These are phyloP conservation scores for Myiopsitta monachus DNA, from an alignment of 2,113 vertebrate species.

Conservation along the genomic window DNA sequence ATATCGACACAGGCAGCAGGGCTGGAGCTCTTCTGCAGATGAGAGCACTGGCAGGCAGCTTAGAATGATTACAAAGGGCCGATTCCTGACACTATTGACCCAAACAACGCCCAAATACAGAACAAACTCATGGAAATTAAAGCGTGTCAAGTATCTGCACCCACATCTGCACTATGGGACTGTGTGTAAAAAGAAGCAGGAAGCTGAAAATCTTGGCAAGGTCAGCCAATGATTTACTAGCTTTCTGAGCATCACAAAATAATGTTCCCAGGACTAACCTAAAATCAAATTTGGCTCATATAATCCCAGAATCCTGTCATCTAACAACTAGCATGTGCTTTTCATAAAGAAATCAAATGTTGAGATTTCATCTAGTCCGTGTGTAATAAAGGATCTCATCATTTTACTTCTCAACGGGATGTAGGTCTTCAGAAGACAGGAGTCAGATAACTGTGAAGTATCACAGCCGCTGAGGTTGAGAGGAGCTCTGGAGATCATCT, in stretches of 20 bases:
- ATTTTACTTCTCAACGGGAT: fast-evolving
- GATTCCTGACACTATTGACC: not conserved
- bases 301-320: not conserved
- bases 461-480: not conserved
- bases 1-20: not conserved
- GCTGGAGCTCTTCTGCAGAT: not conserved
- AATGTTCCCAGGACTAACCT: not conserved
- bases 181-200: not conserved
- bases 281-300: not conserved
- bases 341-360: not conserved
- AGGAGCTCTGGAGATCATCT: not conserved
- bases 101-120: not conserved
- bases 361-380: not conserved
- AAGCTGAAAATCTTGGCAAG: not conserved
- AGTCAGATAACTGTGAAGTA: not conserved
- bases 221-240: not conserved
- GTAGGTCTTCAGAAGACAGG: not conserved
- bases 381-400: not conserved
- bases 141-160: not conserved
- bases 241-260: not conserved
- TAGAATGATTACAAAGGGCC: not conserved
- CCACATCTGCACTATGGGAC: not conserved
- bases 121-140: not conserved
- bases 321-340: not conserved
- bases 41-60: not conserved